Evolutionary conservation across 2,797 vertebrate species (phyloP).

Genomic region (Bryconaethiops microstoma): DNA sequence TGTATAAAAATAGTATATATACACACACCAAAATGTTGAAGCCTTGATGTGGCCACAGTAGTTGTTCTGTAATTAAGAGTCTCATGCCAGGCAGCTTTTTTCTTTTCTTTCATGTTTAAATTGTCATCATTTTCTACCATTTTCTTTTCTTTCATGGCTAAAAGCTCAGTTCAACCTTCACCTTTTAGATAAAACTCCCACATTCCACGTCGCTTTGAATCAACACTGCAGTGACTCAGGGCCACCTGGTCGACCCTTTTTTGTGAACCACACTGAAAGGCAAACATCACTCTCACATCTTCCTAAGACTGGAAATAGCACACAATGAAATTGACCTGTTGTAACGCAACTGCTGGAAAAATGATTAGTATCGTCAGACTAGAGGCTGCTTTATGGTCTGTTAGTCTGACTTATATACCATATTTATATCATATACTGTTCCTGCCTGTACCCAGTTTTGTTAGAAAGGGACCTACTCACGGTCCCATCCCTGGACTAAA

Average conservation of each 20-base stretch:
- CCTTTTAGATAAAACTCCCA: conserved; percentile 10
- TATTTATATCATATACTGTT: too few relatives aligned
- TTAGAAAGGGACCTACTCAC: too few relatives aligned
- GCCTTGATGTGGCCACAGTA: background rate
- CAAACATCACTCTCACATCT: background rate
- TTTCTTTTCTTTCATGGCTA: background rate
- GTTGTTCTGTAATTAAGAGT: background rate
- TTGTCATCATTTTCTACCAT: too few relatives aligned
- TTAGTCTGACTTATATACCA: too few relatives aligned
- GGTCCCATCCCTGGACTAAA: background rate
- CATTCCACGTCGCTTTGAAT: conserved; percentile 11
- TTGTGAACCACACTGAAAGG: background rate
- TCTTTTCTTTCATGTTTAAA: background rate
- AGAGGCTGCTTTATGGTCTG: too few relatives aligned
- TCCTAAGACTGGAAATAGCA: background rate
- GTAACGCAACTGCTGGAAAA: background rate
- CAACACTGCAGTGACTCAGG: conserved; percentile 5
- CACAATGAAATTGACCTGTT: background rate
- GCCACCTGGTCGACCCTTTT: background rate
- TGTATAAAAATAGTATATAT: background rate
- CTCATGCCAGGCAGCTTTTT: background rate
- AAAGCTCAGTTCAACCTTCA: background rate
- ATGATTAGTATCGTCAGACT: too few relatives aligned
- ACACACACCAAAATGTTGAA: conserved; percentile 1
- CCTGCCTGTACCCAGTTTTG: too few relatives aligned